Base-by-base conservation (phyloP, 1,140 invertebrate species). In the Thereuonema tuberculata region DNA sequence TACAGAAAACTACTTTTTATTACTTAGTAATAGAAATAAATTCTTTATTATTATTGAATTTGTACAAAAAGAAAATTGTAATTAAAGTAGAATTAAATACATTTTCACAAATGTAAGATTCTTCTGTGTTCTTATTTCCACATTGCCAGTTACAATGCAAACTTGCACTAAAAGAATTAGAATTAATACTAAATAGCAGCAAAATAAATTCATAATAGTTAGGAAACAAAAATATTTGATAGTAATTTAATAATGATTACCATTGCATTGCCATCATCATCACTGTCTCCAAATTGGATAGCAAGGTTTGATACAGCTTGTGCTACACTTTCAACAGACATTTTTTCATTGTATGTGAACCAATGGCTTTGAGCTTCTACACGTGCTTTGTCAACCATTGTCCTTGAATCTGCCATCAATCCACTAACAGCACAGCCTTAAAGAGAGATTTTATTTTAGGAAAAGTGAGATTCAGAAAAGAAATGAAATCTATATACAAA, bases 241-340 rank as follows among this genome's bases (percentile, higher is more conserved):
- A 17, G 5, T 37, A 9, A 17, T 9, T 9, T 9, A 9, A 5
- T 17, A 37, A 37, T 9, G 5, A 57, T 70, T 66, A 81, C 81
- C 92, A 98, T 97, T n/a, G 93, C 92, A 62, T 76, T 78, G 64
- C 92, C 93, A 77, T 98, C 92, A 67, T 88, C 84, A 75, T 94
- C 90, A 67, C 91, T 93, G 72, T 98, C 94, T 17, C 96, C 96
- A 80, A 99, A 99, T 68, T 96, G 90, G 69, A 99, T 93, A 31
- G 96, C 96, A 60, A 99, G 74, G 73, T 98, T 98, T 14, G 94
- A 97, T 0, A 99, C 96, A 49, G 95, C 91, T 73, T 98, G 94
- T 2, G 96, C 93, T 60, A 95, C 91, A 28, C 93, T 97, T 76
- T 99, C 96, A 1, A 99, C 89, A 14, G 80, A 84, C 93, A 98